A percentile compares a stretch with the other conserved stretches of the same genome.
These are phyloP conservation scores for Koerneria pararmatus DNA, from an alignment of 2,888 invertebrate genomes.

Conservation along the genomic window DNA sequence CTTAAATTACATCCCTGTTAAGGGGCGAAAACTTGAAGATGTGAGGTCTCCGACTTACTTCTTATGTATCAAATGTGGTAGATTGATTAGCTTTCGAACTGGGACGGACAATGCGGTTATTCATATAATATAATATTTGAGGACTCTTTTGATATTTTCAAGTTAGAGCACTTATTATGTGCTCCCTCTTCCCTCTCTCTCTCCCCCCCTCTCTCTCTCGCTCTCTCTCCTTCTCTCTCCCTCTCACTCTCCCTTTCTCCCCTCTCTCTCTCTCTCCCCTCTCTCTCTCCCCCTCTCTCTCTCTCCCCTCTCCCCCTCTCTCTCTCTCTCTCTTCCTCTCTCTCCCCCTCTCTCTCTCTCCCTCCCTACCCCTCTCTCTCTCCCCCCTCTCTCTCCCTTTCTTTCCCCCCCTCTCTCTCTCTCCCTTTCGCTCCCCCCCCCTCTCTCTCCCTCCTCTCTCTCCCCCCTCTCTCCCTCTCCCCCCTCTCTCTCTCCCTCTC, in stretches of 20 bases:
- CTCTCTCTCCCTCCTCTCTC: not conserved
- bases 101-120: no score
- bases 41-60: no score
- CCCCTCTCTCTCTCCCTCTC: not conserved
- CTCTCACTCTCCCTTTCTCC: not conserved
- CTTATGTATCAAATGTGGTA: no score
- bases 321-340: not conserved
- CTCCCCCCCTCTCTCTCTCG: no score
- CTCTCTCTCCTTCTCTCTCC: no score
- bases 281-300: not conserved
- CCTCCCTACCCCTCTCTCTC: not conserved
- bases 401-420: not conserved
- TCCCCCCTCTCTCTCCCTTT: not conserved
- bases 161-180: no score
- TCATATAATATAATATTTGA: no score
- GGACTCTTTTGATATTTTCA: no score
- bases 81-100: no score
- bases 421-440: not conserved
- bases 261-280: not conserved
- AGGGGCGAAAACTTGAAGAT: no score
- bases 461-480: not conserved
- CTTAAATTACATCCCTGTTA: no score
- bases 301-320: not conserved
- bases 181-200: no score
- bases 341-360: constrained; percentile 1